phyloP scores from a whole-genome alignment of 1,140 invertebrate genomes.

The Anthonomus grandis region DNA sequence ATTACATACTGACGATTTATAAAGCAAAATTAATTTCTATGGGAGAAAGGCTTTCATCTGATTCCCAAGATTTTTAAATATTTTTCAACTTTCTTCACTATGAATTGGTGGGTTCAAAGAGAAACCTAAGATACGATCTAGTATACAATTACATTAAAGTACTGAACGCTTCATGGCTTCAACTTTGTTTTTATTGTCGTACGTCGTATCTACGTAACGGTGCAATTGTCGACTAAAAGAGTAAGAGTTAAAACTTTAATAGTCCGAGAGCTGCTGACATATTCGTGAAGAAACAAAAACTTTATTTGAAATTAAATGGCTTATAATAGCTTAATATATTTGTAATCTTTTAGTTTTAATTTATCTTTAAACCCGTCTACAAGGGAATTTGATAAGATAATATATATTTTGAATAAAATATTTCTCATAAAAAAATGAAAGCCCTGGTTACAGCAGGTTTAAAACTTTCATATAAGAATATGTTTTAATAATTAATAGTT shows the following conservation, averaged over 20 bases:
- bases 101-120: not conserved
- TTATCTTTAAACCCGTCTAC: too few relatives aligned
- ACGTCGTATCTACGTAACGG: too few relatives aligned
- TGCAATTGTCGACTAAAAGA: slow-evolving; percentile 8
- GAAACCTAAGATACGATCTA: slow-evolving; percentile 1
- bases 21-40: slow-evolving; percentile 1
- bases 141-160: slow-evolving; percentile 5
- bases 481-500: too few relatives aligned
- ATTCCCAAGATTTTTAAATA: not conserved
- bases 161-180: too few relatives aligned
- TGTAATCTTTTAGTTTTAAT: too few relatives aligned
- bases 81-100: slow-evolving; percentile 4
- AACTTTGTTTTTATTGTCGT: slow-evolving; percentile 13
- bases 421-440: too few relatives aligned
- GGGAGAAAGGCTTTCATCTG: slow-evolving; percentile 12
- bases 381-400: too few relatives aligned
- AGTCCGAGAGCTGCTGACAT: not conserved
- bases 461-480: too few relatives aligned
- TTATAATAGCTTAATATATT: too few relatives aligned
- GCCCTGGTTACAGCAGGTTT: too few relatives aligned
- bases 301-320: not conserved
- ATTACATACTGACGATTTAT: too few relatives aligned
- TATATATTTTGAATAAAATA: too few relatives aligned
- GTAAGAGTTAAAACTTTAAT: not conserved
- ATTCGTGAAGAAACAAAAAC: not conserved